Conservation (phyloP, 2,113 vertebrate species). For the Mola mola region DNA sequence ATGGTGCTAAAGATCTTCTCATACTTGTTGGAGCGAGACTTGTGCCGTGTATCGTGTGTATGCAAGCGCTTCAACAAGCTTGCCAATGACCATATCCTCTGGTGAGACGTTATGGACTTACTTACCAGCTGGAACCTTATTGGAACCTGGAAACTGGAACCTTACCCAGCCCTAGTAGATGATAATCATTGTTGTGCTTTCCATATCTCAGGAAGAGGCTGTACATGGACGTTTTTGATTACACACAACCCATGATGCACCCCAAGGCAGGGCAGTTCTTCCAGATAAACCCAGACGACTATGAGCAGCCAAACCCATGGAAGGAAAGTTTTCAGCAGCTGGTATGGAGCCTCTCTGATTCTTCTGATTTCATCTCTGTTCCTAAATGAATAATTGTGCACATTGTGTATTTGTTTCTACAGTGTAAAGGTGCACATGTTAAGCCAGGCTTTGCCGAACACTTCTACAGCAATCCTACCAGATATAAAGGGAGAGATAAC, state of each 20-base stretch:
- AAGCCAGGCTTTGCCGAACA: conserved; percentile 99
- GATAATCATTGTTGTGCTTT: background rate
- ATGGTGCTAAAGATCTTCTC: conserved; percentile 99
- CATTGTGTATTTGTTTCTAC: conserved; percentile 52
- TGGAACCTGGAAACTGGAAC: no score
- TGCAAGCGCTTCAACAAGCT: conserved; percentile 99
- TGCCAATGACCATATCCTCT: conserved; percentile 99
- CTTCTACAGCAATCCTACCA: conserved; percentile 98
- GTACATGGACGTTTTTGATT: conserved; percentile 99
- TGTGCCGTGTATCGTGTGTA: conserved; percentile 97
- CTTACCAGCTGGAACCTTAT: no score
- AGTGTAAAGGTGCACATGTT: conserved; percentile 99
- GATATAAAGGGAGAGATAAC: conserved; percentile 97
- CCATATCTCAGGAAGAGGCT: conserved; percentile 90
- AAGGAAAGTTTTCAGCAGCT: conserved; percentile 99
- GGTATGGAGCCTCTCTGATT: conserved; percentile 80
- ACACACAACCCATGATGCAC: conserved; percentile 99
- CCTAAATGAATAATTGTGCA: background rate
- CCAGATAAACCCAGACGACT: conserved; percentile 99
- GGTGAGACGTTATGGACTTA: no score
- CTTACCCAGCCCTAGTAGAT: no score
- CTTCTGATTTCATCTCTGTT: background rate
- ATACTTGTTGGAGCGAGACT: conserved; percentile 96
- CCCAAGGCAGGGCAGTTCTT: conserved; percentile 98
- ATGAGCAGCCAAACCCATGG: conserved; percentile 98